Base-by-base conservation (phyloP, 2,888 invertebrate genomes). In the Mellilla xanthometata region DNA sequence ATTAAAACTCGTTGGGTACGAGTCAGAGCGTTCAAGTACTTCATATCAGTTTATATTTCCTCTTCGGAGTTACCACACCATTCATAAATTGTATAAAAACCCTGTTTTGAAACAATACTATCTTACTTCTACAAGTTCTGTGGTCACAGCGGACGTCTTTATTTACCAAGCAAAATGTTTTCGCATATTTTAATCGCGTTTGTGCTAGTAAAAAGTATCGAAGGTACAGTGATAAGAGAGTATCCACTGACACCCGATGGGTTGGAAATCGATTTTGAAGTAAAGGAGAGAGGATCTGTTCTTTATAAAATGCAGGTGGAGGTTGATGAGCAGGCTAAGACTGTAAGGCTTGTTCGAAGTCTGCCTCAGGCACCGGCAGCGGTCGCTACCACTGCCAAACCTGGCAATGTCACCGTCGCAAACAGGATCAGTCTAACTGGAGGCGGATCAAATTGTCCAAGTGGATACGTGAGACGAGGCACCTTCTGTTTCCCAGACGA, bases 401-500 rank as follows among this genome's bases (percentile, higher is more conserved):
- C 19, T 38, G 6, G 10, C 4, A 12, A 26, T 15, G 57, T 54
- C 1, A 48, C 12, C 0, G 32, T 69, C 0, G 66, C 59, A 22
- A 51, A 42, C 10, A 61, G 73, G 1, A 35, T 55, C 12, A 55
- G 49, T 0, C 53, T 72, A 1, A 45, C 35, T 8, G 55, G 31
- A 1, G 64, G 62, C 1, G 28, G 39, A 2, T 72, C 72, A 7
- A 72, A 39, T 2, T 72, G 72, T 8, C 72, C 72, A 0, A 3
- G 13, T 0, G 72, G 72, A 2, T 63, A 61, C 33, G 49, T 56
- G 2, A 48, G 45, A 13, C 46, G 50, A 12, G 69, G 72, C 7
- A 62, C 60, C 1, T 68, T 71, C 35, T 71, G 71, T 39, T 71
- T 69, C 27, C 60, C 55, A 0, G 58, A 61, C n/a, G 57, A 58